Evolutionary conservation across 1,140 invertebrate species (phyloP), one percentile per base, ranked within the genome.

Genomic region (Dendroctonus ponderosae): DNA sequence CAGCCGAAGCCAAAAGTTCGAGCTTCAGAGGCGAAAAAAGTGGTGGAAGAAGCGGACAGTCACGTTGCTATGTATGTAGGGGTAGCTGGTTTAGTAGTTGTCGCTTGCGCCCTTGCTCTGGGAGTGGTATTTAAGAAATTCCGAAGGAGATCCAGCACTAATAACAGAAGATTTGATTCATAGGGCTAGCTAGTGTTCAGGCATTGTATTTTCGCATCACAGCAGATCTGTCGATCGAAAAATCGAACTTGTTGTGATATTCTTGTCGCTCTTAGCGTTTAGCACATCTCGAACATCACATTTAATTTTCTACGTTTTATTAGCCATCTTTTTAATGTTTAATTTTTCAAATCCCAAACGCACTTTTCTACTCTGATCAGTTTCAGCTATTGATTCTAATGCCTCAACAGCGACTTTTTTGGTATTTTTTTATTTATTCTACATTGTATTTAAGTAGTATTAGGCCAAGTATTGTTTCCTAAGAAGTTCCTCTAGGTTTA

Each of bases 111-210:
- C 11, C 49, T 74, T 11, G 50, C 43, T 15, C 42, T 59, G n/a
- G 59, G 64, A 8, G 56, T 69, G 46, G 52, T 62, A 51, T 50
- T 54, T 48, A 70, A 59, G 58, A 52, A 56, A 51, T 44, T 62
- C 43, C 58, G 48, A 66, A 65, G 42, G 26, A 56, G 48, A 43
- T 26, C 43, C 52, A 48, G 62, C 46, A 70, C 69, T 5, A 74
- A 71, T 59, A 75, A 75, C 67, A 64, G 74, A 42, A 64, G 74
- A 53, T 75, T 75, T 67, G 68, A 73, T 64, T 67, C 72, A 37
- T 75, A 71, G 15, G 37, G n/a, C 5, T n/a, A 0, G 9, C 0
- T 52, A 14, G 2, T 52, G 26, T 26, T 26, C 1, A 26, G 26
- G 26, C 26, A 26, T 26, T 26, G 26, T 1, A 26, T 26, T 26